Evolutionary conservation across 1,140 invertebrate species (phyloP).

Genomic region (Spodoptera litura): DNA sequence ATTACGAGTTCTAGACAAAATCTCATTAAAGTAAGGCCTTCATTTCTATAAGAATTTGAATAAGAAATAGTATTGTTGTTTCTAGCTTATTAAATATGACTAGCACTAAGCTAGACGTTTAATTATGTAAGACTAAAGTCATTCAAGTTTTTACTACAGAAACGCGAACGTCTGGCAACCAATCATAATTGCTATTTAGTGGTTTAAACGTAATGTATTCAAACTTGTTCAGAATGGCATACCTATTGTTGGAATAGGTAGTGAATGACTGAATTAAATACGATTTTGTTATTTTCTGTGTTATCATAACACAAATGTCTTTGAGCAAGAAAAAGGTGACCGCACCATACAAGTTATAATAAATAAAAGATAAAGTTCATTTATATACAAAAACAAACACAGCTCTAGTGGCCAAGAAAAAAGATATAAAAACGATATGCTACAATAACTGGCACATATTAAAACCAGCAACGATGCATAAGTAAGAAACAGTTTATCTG

Average conservation of each 20-base stretch:
- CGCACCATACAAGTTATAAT: no score
- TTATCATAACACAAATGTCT: no score
- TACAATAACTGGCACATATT: slow-evolving; percentile 19
- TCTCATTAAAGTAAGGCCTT: background rate
- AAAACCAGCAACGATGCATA: slow-evolving; percentile 22
- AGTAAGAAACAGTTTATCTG: slow-evolving; percentile 11
- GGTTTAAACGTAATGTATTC: slow-evolving; percentile 22
- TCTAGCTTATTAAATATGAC: background rate
- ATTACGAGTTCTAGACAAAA: background rate
- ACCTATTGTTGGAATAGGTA: background rate
- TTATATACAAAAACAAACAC: no score
- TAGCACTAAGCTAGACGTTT: slow-evolving; percentile 9
- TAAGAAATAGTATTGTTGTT: background rate
- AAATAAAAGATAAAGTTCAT: no score
- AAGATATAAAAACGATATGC: background rate
- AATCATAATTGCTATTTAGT: slow-evolving; percentile 14
- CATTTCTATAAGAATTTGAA: background rate
- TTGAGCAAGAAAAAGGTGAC: no score
- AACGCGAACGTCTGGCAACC: background rate
- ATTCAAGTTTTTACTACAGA: slow-evolving; percentile 18
- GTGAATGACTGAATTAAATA: background rate
- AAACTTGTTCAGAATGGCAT: slow-evolving; percentile 11
- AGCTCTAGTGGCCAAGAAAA: background rate
- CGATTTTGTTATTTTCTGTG: background rate
- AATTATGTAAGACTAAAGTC: slow-evolving; percentile 21